These are phyloP conservation scores for Neosalanx taihuensis DNA, from an alignment of 2,797 vertebrate genomes.

Conservation along the genomic window DNA sequence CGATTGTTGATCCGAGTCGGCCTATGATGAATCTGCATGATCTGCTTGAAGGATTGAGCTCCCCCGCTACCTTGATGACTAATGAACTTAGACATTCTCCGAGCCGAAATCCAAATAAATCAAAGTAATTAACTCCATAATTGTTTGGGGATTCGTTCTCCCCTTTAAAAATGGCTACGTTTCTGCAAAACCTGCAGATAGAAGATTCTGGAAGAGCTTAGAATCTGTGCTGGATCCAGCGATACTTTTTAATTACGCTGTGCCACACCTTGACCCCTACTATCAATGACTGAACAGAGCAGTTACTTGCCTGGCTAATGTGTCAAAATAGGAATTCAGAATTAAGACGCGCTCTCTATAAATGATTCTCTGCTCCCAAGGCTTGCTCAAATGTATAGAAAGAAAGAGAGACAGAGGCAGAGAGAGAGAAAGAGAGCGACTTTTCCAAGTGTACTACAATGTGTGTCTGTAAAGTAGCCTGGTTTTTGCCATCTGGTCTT, in stretches of 20 bases:
- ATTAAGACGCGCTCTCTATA: constrained; percentile 24
- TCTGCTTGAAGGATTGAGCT: constrained; percentile 54
- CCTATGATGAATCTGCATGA: constrained; percentile 46
- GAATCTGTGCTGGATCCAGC: constrained; percentile 36
- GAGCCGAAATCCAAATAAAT: constrained; percentile 67
- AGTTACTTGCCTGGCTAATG: constrained; percentile 30
- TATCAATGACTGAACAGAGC: constrained; percentile 46
- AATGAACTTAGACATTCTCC: constrained; percentile 52
- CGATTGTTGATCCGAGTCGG: constrained; percentile 59
- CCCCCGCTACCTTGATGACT: constrained; percentile 50
- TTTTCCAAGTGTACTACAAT: neutral
- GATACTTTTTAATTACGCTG: constrained; percentile 60
- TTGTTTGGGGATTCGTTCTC: constrained; percentile 67
- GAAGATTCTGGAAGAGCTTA: constrained; percentile 36
- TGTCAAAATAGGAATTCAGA: constrained; percentile 9
- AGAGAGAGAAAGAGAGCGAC: neutral
- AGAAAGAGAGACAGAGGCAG: neutral
- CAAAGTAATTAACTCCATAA: constrained; percentile 71
- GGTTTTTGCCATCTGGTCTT: neutral
- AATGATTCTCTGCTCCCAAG: constrained; percentile 14
- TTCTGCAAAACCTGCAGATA: constrained; percentile 62
- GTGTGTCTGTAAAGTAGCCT: neutral
- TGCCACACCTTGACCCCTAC: constrained; percentile 35
- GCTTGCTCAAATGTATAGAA: constrained; percentile 2
- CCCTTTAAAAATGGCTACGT: constrained; percentile 48